These are phyloP conservation scores for Cariama cristata DNA, from an alignment of 2,113 vertebrate genomes.

Conservation along the genomic window DNA sequence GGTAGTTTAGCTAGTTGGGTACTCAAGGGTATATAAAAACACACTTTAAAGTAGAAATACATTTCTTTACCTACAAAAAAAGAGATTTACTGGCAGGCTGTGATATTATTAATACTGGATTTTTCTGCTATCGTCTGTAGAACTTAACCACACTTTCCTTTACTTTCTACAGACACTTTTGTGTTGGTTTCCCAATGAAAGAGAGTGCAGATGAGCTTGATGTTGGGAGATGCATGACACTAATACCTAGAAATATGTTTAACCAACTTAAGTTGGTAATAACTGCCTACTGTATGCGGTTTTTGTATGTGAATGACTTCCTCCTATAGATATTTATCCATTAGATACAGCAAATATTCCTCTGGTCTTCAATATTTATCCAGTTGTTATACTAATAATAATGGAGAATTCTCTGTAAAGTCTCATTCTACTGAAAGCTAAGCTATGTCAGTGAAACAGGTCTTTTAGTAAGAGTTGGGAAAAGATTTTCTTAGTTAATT, in stretches of 20 bases:
- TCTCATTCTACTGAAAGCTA: neutral
- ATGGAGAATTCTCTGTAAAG: neutral
- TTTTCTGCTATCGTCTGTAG: conserved; percentile 64
- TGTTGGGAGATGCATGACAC: conserved; percentile 7
- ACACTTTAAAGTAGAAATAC: conserved; percentile 80
- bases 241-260: neutral
- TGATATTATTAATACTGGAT: conserved; percentile 80
- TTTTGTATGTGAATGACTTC: neutral
- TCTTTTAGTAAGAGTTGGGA: neutral
- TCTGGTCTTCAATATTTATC: conserved; percentile 60
- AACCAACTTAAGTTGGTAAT: neutral
- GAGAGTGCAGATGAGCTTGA: neutral
- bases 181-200: conserved; percentile 25
- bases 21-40: conserved; percentile 83
- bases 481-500: neutral
- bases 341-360: conserved; percentile 34
- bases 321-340: neutral
- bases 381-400: conserved; percentile 61
- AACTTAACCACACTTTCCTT: conserved; percentile 73
- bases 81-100: conserved; percentile 78
- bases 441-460: neutral
- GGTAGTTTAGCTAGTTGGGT: conserved; percentile 81
- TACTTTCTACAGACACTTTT: conserved; percentile 36
- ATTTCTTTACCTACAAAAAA: conserved; percentile 82
- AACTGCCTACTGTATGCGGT: neutral